Conservation (phyloP, 2,888 invertebrate species). For the Lochmaea crataegi region DNA sequence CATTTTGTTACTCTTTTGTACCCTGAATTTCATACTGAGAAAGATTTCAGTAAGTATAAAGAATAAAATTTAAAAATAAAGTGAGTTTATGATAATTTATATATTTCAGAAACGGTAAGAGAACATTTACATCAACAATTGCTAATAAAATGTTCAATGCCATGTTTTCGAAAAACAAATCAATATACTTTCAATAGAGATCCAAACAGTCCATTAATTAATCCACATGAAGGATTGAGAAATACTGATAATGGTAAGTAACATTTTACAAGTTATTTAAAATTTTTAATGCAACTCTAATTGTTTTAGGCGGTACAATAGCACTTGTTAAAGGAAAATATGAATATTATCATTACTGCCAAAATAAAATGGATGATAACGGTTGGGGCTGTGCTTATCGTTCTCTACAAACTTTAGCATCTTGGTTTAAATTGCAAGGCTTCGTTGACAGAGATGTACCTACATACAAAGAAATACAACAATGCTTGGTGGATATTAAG, state of each 20-base stretch:
- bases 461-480: constrained; percentile 87
- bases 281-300: too few relatives aligned
- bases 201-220: constrained; percentile 70
- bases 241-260: constrained; percentile 58
- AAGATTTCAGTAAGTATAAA: constrained; percentile 72
- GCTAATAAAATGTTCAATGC: constrained; percentile 74
- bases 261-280: too few relatives aligned
- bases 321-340: constrained; percentile 85
- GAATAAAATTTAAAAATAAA: too few relatives aligned
- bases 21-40: constrained; percentile 74
- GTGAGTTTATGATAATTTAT: not conserved
- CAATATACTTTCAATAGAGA: constrained; percentile 69
- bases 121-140: constrained; percentile 78
- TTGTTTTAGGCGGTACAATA: constrained; percentile 64
- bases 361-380: constrained; percentile 92
- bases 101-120: constrained; percentile 72
- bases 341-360: constrained; percentile 96
- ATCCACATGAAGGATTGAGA: constrained; percentile 76
- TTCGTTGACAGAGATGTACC: constrained; percentile 83
- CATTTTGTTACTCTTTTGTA: constrained; percentile 83
- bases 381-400: constrained; percentile 99
- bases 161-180: constrained; percentile 82
- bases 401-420: constrained; percentile 94
- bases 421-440: constrained; percentile 92
- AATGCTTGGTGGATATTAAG: constrained; percentile 92